Evolutionary conservation across 2,797 vertebrate genomes (phyloP).

Genomic region (Cygnus olor): DNA sequence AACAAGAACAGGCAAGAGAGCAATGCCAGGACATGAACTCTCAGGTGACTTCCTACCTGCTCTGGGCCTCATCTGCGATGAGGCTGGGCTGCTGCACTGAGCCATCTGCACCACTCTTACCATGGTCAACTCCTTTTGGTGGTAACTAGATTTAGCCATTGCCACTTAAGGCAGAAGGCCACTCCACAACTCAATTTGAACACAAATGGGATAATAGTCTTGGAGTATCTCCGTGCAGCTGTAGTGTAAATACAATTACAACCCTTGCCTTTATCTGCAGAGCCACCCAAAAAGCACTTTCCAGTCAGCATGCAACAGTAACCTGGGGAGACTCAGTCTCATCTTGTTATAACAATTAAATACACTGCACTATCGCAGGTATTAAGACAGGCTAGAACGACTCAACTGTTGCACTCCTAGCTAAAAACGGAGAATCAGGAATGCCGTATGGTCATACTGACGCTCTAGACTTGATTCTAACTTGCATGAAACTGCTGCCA

Average conservation of each 20-base stretch:
- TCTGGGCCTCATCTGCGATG: background rate
- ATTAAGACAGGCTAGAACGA: background rate
- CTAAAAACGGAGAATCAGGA: background rate
- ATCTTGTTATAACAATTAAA: background rate
- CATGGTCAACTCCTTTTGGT: background rate
- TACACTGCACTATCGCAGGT: background rate
- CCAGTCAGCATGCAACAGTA: background rate
- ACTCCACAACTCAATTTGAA: background rate
- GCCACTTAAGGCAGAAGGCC: background rate
- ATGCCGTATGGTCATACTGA: background rate
- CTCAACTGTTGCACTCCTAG: background rate
- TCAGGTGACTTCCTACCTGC: background rate
- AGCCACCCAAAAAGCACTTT: conserved; percentile 3
- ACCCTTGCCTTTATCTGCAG: background rate
- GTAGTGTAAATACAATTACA: background rate
- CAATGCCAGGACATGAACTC: background rate
- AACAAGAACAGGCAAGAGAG: background rate
- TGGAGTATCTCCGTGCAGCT: background rate
- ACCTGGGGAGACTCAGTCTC: background rate
- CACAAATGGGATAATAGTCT: background rate
- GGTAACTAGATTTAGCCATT: background rate
- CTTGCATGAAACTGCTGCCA: background rate
- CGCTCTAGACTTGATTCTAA: background rate
- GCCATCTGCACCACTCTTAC: background rate
- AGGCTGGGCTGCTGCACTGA: background rate